Percentiles rank a stretch among this genome's conserved stretches.
Evolutionary conservation across 1,140 invertebrate species (phyloP).

Genomic region (Polypedilum vanderplanki): DNA sequence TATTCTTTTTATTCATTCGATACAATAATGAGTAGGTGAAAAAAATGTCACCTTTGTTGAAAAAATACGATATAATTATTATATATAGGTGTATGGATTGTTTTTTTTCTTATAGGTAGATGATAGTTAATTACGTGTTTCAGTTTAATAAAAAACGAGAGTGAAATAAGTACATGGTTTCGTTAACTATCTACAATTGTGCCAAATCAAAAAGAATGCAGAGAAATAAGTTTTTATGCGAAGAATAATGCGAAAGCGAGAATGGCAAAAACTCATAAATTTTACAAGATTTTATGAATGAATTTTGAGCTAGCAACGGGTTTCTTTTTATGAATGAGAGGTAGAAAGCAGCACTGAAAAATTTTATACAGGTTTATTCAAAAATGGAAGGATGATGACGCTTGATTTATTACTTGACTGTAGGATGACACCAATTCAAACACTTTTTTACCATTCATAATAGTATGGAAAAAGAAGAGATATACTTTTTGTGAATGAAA

Average conservation of each 20-base stretch:
- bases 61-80: background rate
- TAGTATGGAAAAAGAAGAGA: no score
- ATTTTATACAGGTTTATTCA: background rate
- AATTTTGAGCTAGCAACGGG: background rate
- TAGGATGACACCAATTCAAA: constrained; percentile 1
- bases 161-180: background rate
- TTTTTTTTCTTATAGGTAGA: background rate
- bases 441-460: background rate
- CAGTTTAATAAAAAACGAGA: background rate
- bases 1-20: background rate
- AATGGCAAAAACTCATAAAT: background rate
- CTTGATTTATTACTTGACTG: constrained; percentile 1
- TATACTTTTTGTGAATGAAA: background rate
- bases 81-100: no score
- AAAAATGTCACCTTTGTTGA: background rate
- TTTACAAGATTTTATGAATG: constrained; percentile 1
- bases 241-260: background rate
- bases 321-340: background rate
- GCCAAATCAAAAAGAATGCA: background rate
- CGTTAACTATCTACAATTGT: background rate
- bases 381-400: background rate
- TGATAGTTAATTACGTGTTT: background rate
- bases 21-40: background rate
- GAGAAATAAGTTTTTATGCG: no score
- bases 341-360: background rate